Evolutionary conservation across 2,888 invertebrate genomes (phyloP).

Genomic region (Thysanoteuthis rhombus): DNA sequence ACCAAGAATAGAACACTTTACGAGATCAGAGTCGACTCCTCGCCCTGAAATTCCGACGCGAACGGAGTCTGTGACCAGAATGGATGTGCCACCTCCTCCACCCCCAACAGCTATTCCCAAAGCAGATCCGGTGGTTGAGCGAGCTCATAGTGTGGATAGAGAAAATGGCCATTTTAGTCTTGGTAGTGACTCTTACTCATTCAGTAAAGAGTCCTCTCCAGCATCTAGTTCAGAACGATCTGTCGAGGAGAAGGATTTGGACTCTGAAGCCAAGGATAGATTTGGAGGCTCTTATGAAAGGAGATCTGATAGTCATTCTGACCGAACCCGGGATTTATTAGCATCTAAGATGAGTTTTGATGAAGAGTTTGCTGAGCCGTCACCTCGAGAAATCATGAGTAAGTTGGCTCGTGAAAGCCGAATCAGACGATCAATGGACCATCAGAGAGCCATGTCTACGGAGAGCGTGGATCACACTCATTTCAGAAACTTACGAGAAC

Average conservation of each 20-base stretch:
- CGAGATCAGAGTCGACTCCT: background rate
- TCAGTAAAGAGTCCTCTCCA: slow-evolving; percentile 31
- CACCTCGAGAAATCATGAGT: slow-evolving; percentile 61
- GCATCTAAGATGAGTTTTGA: slow-evolving; percentile 44
- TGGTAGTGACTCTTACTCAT: background rate
- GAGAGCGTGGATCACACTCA: slow-evolving; percentile 41
- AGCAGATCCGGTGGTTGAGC: background rate
- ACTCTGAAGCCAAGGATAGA: background rate
- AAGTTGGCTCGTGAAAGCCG: slow-evolving; percentile 60
- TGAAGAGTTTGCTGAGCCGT: slow-evolving; percentile 58
- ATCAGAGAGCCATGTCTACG: slow-evolving; percentile 51
- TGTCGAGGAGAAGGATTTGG: slow-evolving; percentile 26
- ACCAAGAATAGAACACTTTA: slow-evolving; percentile 16
- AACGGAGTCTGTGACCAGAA: background rate
- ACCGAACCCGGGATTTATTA: background rate
- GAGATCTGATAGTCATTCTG: slow-evolving; percentile 14
- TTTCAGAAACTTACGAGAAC: slow-evolving; percentile 57
- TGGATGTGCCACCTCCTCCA: slow-evolving; percentile 30
- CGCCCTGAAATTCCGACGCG: background rate
- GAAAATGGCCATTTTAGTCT: slow-evolving; percentile 25
- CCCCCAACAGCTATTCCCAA: slow-evolving; percentile 29
- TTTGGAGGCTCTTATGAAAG: background rate
- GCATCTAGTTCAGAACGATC: slow-evolving; percentile 30
- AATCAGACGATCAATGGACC: slow-evolving; percentile 57
- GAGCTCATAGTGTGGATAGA: slow-evolving; percentile 19